These are phyloP conservation scores for Cyprinodon variegatus DNA, from an alignment of 2,113 vertebrate species.

Conservation along the genomic window DNA sequence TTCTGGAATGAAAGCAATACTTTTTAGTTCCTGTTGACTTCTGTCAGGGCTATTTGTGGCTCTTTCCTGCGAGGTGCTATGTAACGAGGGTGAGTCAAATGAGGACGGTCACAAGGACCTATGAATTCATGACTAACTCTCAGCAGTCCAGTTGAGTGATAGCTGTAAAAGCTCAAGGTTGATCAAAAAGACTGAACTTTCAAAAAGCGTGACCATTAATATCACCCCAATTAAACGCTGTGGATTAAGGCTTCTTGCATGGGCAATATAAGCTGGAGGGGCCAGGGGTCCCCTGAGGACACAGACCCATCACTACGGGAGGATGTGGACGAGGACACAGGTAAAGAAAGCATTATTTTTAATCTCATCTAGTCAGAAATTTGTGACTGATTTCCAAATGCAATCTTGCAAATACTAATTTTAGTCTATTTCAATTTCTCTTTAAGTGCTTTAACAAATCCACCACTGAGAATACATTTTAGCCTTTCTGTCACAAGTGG, in stretches of 20 bases:
- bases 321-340: conserved; percentile 71
- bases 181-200: conserved; percentile 8
- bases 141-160: conserved; percentile 46
- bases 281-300: conserved; percentile 67
- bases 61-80: conserved; percentile 41
- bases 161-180: conserved; percentile 37
- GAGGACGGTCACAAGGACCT: conserved; percentile 39
- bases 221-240: conserved; percentile 20
- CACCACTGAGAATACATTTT: not conserved
- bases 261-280: conserved; percentile 76
- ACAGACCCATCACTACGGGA: conserved; percentile 64
- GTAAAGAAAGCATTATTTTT: conserved; percentile 50
- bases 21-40: conserved; percentile 30
- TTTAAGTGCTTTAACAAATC: not conserved
- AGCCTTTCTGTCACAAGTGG: not conserved
- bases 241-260: conserved; percentile 54
- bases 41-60: conserved; percentile 53
- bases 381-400: not conserved
- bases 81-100: conserved; percentile 50
- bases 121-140: conserved; percentile 63
- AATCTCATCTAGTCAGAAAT: not conserved
- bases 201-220: conserved; percentile 3
- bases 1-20: not conserved
- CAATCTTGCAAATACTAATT: not conserved
- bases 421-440: not conserved